Evolutionary conservation across 1,140 invertebrate genomes (phyloP).

Genomic region (Cotesia vestalis): DNA sequence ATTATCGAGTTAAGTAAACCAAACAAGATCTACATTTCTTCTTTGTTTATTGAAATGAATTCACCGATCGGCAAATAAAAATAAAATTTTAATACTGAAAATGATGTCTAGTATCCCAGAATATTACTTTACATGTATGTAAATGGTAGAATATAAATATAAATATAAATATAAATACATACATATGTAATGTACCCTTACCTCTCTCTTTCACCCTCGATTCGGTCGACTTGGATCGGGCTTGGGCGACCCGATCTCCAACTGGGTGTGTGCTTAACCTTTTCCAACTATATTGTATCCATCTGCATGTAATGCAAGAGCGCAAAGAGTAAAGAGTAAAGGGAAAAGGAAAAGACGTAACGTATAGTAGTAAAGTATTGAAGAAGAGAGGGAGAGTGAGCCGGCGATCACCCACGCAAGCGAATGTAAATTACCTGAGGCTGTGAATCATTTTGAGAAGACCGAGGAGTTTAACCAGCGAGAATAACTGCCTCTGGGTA

Average conservation of each 20-base stretch:
- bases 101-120: neutral
- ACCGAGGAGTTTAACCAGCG: constrained; percentile 43
- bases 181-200: neutral
- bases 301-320: neutral
- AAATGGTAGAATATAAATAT: neutral
- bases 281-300: constrained; percentile 43
- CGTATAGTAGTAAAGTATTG: constrained; percentile 32
- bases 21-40: neutral
- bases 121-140: neutral
- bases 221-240: constrained; percentile 29
- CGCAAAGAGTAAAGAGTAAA: neutral
- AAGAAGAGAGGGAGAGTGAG: constrained; percentile 45
- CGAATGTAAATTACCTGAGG: constrained; percentile 64
- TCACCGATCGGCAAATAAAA: neutral
- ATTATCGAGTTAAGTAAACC: too few relatives aligned
- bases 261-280: constrained; percentile 66
- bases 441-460: constrained; percentile 65
- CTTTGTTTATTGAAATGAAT: neutral
- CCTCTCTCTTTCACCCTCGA: constrained; percentile 22
- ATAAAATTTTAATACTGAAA: neutral
- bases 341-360: constrained; percentile 32
- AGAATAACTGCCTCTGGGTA: constrained; percentile 43
- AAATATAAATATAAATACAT: neutral
- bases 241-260: constrained; percentile 46
- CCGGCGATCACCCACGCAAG: constrained; percentile 64